phyloP scores from a whole-genome alignment of 2,888 invertebrate species.

The Thymelicus acteon region DNA sequence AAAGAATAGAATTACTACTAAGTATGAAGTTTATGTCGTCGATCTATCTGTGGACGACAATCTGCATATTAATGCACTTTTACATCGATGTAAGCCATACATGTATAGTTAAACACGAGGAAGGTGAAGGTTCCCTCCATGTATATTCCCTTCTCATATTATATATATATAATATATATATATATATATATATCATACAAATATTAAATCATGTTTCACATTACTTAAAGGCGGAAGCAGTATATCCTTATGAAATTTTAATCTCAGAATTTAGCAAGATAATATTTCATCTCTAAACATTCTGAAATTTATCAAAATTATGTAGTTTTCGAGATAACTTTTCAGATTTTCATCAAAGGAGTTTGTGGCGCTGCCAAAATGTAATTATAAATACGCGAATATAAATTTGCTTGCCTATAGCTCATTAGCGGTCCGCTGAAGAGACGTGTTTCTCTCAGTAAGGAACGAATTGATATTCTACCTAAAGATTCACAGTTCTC shows the following conservation, averaged over 20 bases:
- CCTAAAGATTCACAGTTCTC: no score
- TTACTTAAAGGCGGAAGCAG: not conserved
- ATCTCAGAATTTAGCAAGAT: not conserved
- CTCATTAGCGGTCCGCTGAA: not conserved
- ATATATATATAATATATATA: no score
- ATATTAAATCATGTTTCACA: not conserved
- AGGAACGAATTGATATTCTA: no score
- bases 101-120: no score
- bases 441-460: no score
- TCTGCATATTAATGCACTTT: no score
- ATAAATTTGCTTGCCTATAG: conserved; percentile 4
- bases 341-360: conserved; percentile 12
- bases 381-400: conserved; percentile 16
- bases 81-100: no score
- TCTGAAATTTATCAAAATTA: conserved; percentile 1
- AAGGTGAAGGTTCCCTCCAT: no score
- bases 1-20: no score
- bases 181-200: not conserved
- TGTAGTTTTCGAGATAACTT: conserved; percentile 19
- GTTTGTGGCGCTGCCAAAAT: not conserved
- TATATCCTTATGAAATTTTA: not conserved
- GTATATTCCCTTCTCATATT: no score
- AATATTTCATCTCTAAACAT: not conserved
- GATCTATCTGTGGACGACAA: no score
- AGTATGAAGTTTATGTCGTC: no score